Percentiles rank a stretch among this genome's conserved stretches.
Evolutionary conservation across 2,113 vertebrate species (phyloP).

Genomic region (Malurus elegans): DNA sequence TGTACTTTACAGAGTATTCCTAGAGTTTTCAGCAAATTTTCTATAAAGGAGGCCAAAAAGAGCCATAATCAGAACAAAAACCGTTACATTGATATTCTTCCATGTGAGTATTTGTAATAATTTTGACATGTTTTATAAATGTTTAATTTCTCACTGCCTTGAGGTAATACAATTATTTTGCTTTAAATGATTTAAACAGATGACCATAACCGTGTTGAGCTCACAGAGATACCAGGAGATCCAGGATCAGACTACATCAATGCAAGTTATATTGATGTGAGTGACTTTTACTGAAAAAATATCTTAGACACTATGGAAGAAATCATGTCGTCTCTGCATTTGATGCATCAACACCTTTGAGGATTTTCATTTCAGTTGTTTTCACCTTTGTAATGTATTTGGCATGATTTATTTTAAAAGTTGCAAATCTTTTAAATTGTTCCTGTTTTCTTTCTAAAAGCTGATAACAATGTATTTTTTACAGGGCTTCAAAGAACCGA

Average conservation of each 20-base stretch:
- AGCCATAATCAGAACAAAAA: conserved; percentile 87
- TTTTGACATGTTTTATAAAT: neutral
- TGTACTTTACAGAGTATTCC: conserved; percentile 87
- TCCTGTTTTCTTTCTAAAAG: neutral
- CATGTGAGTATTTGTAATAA: conserved; percentile 79
- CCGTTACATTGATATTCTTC: conserved; percentile 95
- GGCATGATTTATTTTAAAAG: neutral
- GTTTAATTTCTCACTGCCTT: neutral
- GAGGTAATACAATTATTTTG: neutral
- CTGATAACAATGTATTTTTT: conserved; percentile 10
- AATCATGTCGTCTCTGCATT: neutral
- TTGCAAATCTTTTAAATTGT: neutral
- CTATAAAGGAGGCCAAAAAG: conserved; percentile 90
- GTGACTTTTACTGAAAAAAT: conserved; percentile 9
- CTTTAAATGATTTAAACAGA: conserved; percentile 71
- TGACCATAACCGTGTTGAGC: conserved; percentile 90
- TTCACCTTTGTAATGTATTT: neutral
- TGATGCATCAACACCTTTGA: neutral
- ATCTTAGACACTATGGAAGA: neutral
- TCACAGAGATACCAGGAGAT: conserved; percentile 79
- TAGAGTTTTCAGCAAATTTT: conserved; percentile 85
- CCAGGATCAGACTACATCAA: conserved; percentile 91
- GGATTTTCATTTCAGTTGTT: neutral
- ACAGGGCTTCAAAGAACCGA: conserved; percentile 92
- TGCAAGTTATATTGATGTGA: conserved; percentile 93